Evolutionary conservation across 2,888 invertebrate genomes (phyloP).

Genomic region (Sarcophaga carnaria): DNA sequence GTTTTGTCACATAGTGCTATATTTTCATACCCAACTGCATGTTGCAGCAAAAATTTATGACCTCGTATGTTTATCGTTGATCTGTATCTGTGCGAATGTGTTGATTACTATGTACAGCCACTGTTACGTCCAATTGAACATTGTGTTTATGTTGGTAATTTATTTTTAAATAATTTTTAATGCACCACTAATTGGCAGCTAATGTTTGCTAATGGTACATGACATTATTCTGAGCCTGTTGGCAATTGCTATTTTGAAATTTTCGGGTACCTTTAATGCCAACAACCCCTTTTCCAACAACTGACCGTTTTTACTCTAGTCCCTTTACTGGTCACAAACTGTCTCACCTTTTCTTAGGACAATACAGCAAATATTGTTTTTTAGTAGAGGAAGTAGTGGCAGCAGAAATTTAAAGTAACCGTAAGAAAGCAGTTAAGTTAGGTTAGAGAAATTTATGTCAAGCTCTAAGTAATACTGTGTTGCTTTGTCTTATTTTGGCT

Average conservation of each 20-base stretch:
- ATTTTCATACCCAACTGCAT: background rate
- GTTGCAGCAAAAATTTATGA: background rate
- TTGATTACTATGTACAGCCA: slow-evolving; percentile 13
- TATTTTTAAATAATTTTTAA: slow-evolving; percentile 69
- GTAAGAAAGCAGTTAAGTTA: no score
- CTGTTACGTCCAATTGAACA: slow-evolving; percentile 57
- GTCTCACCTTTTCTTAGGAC: no score
- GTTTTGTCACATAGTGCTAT: background rate
- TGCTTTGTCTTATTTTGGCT: no score
- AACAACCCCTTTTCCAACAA: no score
- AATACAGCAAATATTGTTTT: no score
- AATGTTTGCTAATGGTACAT: slow-evolving; percentile 69
- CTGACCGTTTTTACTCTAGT: no score
- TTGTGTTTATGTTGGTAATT: slow-evolving; percentile 63
- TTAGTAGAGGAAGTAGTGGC: no score
- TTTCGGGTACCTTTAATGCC: slow-evolving; percentile 41
- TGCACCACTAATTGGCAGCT: slow-evolving; percentile 69
- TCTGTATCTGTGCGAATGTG: background rate
- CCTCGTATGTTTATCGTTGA: background rate
- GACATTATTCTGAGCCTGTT: slow-evolving; percentile 69
- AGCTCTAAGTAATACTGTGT: no score
- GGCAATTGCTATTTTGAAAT: slow-evolving; percentile 67
- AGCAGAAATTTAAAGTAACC: no score
- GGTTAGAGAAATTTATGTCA: no score
- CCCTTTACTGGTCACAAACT: no score